Evolutionary conservation across 2,888 invertebrate genomes (phyloP), one percentile per base, ranked within the genome.

Genomic region (Perdita meconis): DNA sequence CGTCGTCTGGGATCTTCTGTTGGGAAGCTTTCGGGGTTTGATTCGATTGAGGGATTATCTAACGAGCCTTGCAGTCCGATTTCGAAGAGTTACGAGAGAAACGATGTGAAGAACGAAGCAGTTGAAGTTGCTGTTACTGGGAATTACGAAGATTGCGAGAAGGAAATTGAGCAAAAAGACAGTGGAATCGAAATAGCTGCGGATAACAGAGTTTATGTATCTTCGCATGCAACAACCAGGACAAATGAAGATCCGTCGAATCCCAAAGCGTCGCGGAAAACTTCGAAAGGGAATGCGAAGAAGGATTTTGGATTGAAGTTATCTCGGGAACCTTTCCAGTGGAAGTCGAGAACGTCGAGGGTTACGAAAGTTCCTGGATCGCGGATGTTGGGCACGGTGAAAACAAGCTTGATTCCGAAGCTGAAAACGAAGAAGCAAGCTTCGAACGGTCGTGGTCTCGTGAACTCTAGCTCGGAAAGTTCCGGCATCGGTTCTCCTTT

Each of bases 401-500:
- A 42, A n/a, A 60, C 13, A 30, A 90, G 87, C 69, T 77, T 87
- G 40, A 90, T 90, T 60, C 90, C 90, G 0, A 87, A 79, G 65
- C 76, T 77, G 0, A 89, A 71, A 65, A 65, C 81, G 16, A 36
- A 13, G 12, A 76, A 26, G 1, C 1, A 19, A 0, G 38, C 24
- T 0, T 83, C 82, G 4, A 77, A 61, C 5, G 82, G 67, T 36
- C 78, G 83, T 16, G 84, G 86, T 10, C 50, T 90, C 24, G 89
- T 86, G 55, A 90, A 88, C 75, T 90, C 90, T 3, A 90, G 90
- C 42, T 90, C 90, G 1, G 90, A 90, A 63, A 90, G 90, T 74
- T 90, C 90, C 2, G 90, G 90, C 3, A 88, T 90, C 12, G 90
- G 87, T 19, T 90, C 90, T n/a, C 90, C 90, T 3, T 75, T 90